Percentiles rank a stretch among this genome's conserved stretches.
Conservation (phyloP, 2,113 vertebrate genomes). For the Ophthalmotilapia sp. region DNA sequence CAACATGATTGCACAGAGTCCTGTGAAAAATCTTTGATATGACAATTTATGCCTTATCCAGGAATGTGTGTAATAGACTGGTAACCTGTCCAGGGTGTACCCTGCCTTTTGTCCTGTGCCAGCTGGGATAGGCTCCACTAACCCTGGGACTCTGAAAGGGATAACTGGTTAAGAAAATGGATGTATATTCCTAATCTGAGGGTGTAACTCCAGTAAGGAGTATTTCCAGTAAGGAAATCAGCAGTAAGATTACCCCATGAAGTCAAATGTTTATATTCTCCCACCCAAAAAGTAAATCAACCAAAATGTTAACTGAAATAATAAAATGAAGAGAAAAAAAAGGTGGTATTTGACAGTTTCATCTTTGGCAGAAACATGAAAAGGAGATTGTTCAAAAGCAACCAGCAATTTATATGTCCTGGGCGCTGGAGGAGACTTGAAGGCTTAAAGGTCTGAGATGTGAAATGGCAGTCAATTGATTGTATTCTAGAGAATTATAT, state of each 20-base stretch:
- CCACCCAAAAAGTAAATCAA: neutral
- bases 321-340: neutral
- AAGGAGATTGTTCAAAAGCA: neutral
- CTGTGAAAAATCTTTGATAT: neutral
- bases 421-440: neutral
- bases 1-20: neutral
- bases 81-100: neutral
- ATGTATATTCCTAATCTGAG: neutral
- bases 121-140: neutral
- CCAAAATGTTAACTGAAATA: neutral
- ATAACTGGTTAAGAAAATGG: neutral
- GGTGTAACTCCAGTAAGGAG: neutral
- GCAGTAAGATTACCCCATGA: neutral
- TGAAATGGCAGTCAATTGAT: neutral
- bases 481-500: neutral
- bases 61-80: neutral
- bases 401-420: neutral
- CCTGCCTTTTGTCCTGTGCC: neutral
- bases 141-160: neutral
- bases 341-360: neutral
- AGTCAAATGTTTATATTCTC: neutral
- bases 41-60: neutral
- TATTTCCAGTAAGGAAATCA: neutral
- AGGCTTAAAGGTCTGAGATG: neutral
- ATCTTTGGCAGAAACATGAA: neutral